These are phyloP conservation scores for Ormyrus labotus DNA, from an alignment of 2,888 invertebrate genomes.

Conservation along the genomic window DNA sequence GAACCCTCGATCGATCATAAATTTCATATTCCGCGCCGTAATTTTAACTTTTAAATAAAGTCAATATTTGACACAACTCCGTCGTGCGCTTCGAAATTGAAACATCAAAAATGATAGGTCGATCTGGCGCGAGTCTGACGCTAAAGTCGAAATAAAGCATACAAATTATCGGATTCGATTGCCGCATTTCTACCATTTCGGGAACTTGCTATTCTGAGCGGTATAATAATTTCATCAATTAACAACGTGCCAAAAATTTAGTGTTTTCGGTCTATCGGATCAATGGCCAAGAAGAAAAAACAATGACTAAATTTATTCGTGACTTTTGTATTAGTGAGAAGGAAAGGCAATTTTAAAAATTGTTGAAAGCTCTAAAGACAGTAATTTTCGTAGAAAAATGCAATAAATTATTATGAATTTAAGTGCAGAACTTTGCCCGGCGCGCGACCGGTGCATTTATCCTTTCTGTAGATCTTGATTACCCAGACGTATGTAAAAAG, in stretches of 20 bases:
- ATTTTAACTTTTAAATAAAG: conserved; percentile 54
- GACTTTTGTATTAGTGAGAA: no score
- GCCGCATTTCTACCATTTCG: not conserved
- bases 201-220: not conserved
- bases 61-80: conserved; percentile 49
- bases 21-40: conserved; percentile 47
- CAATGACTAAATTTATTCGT: no score
- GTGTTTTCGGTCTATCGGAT: no score
- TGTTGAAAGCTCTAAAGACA: not conserved
- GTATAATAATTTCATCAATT: no score
- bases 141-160: conserved; percentile 12
- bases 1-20: conserved; percentile 50
- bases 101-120: conserved; percentile 41
- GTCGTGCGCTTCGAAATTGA: conserved; percentile 38
- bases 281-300: no score
- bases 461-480: conserved; percentile 36
- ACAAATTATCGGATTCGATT: conserved; percentile 38
- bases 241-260: no score
- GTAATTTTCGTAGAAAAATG: not conserved
- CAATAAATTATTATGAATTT: conserved; percentile 37
- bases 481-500: conserved; percentile 40
- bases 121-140: conserved; percentile 4
- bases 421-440: conserved; percentile 1
- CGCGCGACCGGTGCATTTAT: conserved; percentile 27
- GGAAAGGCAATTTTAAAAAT: no score